Percentiles rank a stretch among this genome's conserved stretches.
These are phyloP conservation scores for Belgica antarctica DNA, from an alignment of 2,888 invertebrate species.

Conservation along the genomic window DNA sequence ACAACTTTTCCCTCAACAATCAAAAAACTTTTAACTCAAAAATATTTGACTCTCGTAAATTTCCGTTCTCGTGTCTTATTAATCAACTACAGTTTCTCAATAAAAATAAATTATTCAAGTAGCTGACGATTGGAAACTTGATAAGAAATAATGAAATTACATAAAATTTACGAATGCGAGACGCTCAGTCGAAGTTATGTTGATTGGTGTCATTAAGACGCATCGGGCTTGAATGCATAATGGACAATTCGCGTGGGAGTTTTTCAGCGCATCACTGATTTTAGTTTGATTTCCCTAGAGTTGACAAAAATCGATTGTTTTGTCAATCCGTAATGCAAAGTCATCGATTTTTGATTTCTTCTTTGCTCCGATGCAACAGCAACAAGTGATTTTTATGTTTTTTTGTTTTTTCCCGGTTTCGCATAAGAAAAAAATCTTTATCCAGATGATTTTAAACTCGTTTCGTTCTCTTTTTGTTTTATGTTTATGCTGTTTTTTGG, in stretches of 20 bases:
- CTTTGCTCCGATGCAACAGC: not conserved
- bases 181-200: not conserved
- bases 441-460: not conserved
- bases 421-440: not conserved
- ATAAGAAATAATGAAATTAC: not conserved
- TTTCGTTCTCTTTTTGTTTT: constrained; percentile 7
- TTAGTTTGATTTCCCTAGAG: constrained; percentile 8
- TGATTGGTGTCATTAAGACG: not conserved
- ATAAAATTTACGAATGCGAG: no score
- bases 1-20: no score
- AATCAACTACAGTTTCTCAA: constrained; percentile 6
- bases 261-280: not conserved
- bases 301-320: not conserved
- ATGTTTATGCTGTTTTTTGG: not conserved
- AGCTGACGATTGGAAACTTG: not conserved
- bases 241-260: not conserved
- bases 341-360: no score
- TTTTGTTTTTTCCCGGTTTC: not conserved
- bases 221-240: not conserved
- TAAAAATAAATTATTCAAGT: constrained; percentile 5
- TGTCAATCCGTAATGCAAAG: no score
- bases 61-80: not conserved
- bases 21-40: no score
- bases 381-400: constrained; percentile 1
- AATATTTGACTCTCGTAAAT: no score